Evolutionary conservation across 2,113 vertebrate species (phyloP).

Genomic region (Otolemur garnettii): DNA sequence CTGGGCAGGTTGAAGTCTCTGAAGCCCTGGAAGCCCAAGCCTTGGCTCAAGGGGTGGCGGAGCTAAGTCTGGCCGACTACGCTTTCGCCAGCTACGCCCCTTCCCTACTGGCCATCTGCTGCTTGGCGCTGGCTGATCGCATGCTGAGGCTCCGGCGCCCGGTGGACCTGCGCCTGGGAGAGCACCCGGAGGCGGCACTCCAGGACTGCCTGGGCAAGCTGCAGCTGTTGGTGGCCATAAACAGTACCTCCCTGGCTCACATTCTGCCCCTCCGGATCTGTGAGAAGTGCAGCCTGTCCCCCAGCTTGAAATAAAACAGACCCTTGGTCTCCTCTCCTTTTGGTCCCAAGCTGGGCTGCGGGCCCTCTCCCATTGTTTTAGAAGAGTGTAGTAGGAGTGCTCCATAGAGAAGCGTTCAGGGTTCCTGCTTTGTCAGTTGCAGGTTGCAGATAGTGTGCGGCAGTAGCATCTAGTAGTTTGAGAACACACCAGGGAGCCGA

Average conservation of each 20-base stretch:
- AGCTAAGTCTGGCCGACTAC: constrained; percentile 96
- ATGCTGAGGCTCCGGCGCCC: constrained; percentile 84
- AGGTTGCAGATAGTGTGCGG: constrained; percentile 46
- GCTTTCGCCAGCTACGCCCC: constrained; percentile 92
- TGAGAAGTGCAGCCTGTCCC: constrained; percentile 73
- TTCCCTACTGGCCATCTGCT: constrained; percentile 92
- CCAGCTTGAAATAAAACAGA: constrained; percentile 48
- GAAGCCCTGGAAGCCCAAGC: constrained; percentile 80
- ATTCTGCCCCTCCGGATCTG: constrained; percentile 80
- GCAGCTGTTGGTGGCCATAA: constrained; percentile 92
- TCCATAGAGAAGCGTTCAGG: background rate
- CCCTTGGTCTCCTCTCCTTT: background rate
- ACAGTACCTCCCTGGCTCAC: constrained; percentile 86
- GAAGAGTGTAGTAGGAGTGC: background rate
- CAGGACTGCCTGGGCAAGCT: constrained; percentile 92
- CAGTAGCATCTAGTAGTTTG: background rate
- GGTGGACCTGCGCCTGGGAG: constrained; percentile 77
- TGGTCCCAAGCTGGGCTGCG: too few species aligned
- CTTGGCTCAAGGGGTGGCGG: constrained; percentile 90
- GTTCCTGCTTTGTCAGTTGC: background rate
- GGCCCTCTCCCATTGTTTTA: background rate
- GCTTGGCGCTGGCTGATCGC: constrained; percentile 90
- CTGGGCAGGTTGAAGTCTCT: background rate
- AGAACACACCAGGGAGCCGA: background rate
- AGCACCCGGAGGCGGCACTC: constrained; percentile 77